These are phyloP conservation scores for Scartelaos histophorus DNA, from an alignment of 2,113 vertebrate species.

Conservation along the genomic window DNA sequence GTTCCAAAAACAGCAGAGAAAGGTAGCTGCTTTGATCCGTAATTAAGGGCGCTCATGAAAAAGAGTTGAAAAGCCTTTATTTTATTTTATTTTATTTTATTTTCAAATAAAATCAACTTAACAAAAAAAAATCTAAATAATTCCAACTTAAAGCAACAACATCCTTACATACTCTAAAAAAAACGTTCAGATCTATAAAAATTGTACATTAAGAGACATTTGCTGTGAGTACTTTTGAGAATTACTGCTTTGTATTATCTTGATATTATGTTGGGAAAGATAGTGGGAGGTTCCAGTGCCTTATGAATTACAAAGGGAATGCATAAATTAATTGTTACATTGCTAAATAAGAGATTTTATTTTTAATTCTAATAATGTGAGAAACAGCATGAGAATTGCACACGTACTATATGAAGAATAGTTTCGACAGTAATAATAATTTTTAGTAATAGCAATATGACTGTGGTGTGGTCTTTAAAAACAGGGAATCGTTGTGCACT, in stretches of 20 bases:
- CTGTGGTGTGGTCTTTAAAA: constrained; percentile 1
- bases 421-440: not conserved
- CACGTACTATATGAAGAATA: not conserved
- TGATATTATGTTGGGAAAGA: constrained; percentile 20
- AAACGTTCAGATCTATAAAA: not conserved
- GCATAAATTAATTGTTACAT: no score
- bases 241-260: not conserved
- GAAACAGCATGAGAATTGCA: constrained; percentile 11
- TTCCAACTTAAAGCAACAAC: not conserved
- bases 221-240: not conserved
- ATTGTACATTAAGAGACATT: no score
- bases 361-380: constrained; percentile 35
- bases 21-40: no score
- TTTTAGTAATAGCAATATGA: constrained; percentile 1
- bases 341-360: constrained; percentile 5
- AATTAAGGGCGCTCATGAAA: no score
- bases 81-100: no score
- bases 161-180: not conserved
- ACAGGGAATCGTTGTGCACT: constrained; percentile 4
- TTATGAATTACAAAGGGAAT: not conserved
- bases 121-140: no score
- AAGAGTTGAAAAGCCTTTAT: no score
- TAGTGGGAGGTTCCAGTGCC: not conserved
- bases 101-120: no score
- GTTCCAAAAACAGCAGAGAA: not conserved